Conservation (phyloP, 2,888 invertebrate species). For the Linyphia triangularis region DNA sequence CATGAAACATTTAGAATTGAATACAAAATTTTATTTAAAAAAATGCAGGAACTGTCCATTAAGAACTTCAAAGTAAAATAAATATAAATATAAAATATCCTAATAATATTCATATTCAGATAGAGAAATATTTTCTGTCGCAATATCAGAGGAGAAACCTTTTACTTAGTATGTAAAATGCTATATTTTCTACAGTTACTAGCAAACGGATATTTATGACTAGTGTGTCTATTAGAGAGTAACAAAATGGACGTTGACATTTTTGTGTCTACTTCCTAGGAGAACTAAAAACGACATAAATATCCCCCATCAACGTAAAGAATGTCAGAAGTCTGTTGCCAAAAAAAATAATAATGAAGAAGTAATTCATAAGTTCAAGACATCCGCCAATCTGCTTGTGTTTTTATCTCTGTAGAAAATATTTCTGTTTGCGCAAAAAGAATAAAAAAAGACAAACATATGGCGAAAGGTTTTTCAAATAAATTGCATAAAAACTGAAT, state of each 20-base stretch:
- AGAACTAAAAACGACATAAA: background rate
- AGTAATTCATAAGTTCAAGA: background rate
- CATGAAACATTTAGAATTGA: too few relatives aligned
- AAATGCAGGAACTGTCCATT: too few relatives aligned
- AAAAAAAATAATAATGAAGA: background rate
- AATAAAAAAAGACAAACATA: background rate
- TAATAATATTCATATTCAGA: too few relatives aligned
- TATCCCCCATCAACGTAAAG: background rate
- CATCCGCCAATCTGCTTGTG: background rate
- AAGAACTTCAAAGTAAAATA: too few relatives aligned
- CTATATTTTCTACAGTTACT: too few relatives aligned
- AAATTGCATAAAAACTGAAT: background rate
- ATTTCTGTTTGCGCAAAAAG: background rate
- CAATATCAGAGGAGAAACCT: too few relatives aligned
- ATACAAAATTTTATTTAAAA: too few relatives aligned
- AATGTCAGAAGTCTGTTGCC: background rate
- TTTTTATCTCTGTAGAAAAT: background rate
- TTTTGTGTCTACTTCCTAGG: background rate
- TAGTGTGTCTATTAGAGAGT: too few relatives aligned
- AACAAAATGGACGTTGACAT: background rate
- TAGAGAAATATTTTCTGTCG: too few relatives aligned
- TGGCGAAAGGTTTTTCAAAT: background rate
- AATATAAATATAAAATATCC: too few relatives aligned
- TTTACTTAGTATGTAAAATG: too few relatives aligned
- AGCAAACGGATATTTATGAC: too few relatives aligned